Evolutionary conservation across 2,888 invertebrate species (phyloP), one percentile per base, ranked within the genome.

Genomic region (Mimas tiliae): DNA sequence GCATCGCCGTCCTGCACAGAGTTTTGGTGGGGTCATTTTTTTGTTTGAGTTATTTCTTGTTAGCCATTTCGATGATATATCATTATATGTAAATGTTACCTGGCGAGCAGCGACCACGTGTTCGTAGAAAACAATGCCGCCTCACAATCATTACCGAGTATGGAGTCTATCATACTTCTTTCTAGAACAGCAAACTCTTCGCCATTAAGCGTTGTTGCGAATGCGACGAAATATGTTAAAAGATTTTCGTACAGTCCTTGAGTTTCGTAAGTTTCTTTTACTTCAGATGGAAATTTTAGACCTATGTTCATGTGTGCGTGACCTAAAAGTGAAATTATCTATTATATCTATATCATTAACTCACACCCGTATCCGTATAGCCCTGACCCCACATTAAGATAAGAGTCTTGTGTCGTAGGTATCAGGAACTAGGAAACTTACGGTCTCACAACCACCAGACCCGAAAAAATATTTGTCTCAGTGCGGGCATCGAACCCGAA

Each of bases 71-170:
- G n/a, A n/a, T n/a, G n/a, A n/a, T n/a, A n/a, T n/a, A 47, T 62
- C n/a, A 62, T 63, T 47, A 63, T 63, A 33, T 63, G 62, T 19
- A 64, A 38, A 51, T 52, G 19, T 71, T 74, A 92, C 93, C 87
- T 86, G 6, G 87, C 80, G 64, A 92, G 70, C 0, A 86, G 65
- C n/a, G 77, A 66, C 91, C 91, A 93, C 16, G 93, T 68, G 70
- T 88, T 84, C 0, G 82, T 76, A 4, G 88, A 83, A 70, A 93
- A 92, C 68, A 90, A 62, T 0, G 88, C 90, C n/a, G 72, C 73
- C 47, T 74, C 76, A 65, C 76, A 82, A 34, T 89, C 84, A 0
- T 75, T 79, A 14, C 78, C 69, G 2, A 94, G 75, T 52, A 93
- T 45, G 1, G 83, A 74, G 71, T 86, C 81, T n/a, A 79, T 72